A percentile compares a stretch with the other conserved stretches of the same genome.
Evolutionary conservation across 2,888 invertebrate species (phyloP).

Genomic region (Polyommatus icarus): DNA sequence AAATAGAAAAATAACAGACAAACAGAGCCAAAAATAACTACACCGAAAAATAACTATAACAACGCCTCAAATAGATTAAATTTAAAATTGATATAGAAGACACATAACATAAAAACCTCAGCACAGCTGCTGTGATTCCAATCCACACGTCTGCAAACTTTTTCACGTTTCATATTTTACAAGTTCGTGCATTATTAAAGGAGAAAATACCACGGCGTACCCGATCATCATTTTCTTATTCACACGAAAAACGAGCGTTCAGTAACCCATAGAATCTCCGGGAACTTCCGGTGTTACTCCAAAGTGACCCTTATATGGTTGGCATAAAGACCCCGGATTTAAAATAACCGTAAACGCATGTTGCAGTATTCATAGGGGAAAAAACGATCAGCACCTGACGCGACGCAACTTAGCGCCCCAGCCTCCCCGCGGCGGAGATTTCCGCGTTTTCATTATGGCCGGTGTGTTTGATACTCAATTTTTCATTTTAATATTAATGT

Average conservation of each 20-base stretch:
- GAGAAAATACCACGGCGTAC: not conserved
- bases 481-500: not conserved
- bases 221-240: constrained; percentile 3
- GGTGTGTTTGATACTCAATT: not conserved
- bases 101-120: not conserved
- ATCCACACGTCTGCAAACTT: constrained; percentile 12
- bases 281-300: not conserved
- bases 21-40: not conserved
- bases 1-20: not conserved
- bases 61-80: not conserved
- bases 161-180: not conserved
- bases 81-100: not conserved
- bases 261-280: not conserved
- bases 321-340: not conserved
- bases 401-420: constrained; percentile 43
- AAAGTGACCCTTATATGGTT: not conserved
- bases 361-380: constrained; percentile 44
- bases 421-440: not conserved
- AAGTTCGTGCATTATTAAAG: constrained; percentile 18
- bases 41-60: not conserved
- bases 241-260: not conserved
- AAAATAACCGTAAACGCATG: constrained; percentile 21
- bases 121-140: not conserved
- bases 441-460: not conserved
- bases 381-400: constrained; percentile 30